A percentile compares a stretch with the other conserved stretches of the same genome.
phyloP scores from a whole-genome alignment of 2,797 vertebrate species.

The Rhynchotus rufescens region DNA sequence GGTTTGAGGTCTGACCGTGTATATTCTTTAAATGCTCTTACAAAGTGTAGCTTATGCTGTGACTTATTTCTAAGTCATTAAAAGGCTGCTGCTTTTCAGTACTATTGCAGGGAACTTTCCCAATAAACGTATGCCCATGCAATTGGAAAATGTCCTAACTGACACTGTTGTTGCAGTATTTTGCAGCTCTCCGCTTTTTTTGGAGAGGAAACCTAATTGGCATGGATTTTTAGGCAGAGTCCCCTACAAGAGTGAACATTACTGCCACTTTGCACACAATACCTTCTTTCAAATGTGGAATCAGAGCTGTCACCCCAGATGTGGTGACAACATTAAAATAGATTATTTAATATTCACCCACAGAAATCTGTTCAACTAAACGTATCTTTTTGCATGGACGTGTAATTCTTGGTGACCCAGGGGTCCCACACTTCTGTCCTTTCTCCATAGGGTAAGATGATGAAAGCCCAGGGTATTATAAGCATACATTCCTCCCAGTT shows the following conservation, averaged over 20 bases:
- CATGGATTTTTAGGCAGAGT: not conserved
- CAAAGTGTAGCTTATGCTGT: not conserved
- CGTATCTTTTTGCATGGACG: not conserved
- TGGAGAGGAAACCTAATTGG: not conserved
- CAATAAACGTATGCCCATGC: not conserved
- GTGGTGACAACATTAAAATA: not conserved
- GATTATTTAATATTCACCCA: not conserved
- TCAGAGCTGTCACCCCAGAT: not conserved
- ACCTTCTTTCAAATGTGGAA: not conserved
- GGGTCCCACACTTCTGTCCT: not conserved
- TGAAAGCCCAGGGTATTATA: accelerated
- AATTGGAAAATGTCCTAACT: not conserved
- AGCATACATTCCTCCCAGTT: not conserved
- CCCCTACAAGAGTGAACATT: not conserved
- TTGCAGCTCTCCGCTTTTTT: not conserved
- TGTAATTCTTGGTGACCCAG: not conserved
- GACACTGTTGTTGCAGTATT: not conserved
- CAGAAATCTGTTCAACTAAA: not conserved
- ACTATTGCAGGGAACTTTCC: not conserved
- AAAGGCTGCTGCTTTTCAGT: not conserved
- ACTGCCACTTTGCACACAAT: not conserved
- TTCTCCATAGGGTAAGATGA: not conserved
- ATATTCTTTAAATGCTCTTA: not conserved
- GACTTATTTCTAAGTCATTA: not conserved
- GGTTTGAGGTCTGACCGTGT: not conserved